These are phyloP conservation scores for Atlantisia rogersi DNA, from an alignment of 2,113 vertebrate genomes.

Conservation along the genomic window DNA sequence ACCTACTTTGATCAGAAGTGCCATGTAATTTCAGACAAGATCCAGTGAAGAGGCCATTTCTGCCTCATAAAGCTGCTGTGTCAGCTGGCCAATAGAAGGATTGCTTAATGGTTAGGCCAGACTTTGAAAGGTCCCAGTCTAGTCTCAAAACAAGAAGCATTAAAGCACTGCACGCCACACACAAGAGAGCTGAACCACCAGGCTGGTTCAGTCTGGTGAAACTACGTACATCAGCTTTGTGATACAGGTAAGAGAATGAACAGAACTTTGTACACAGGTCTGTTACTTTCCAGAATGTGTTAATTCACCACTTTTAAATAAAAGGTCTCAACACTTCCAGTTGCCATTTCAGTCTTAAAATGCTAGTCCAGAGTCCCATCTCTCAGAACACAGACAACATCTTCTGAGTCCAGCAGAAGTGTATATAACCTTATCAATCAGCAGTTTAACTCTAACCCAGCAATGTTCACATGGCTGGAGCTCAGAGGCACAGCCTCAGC, in stretches of 20 bases:
- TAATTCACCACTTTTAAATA: neutral
- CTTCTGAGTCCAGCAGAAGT: neutral
- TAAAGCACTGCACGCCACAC: neutral
- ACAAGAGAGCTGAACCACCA: neutral
- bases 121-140: neutral
- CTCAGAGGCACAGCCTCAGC: no score
- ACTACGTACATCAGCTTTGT: neutral
- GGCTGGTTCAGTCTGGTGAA: neutral
- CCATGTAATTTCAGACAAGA: neutral
- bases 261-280: neutral
- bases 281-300: neutral
- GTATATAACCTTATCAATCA: neutral
- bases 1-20: neutral
- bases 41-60: neutral
- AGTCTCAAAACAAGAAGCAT: neutral
- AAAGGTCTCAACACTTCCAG: neutral
- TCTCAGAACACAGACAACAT: neutral
- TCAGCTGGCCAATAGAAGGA: neutral
- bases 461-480: neutral
- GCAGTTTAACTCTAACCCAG: neutral
- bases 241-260: neutral
- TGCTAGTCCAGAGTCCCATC: neutral
- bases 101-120: neutral
- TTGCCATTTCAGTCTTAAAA: neutral
- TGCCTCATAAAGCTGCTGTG: neutral